These are phyloP conservation scores for Danaus plexippus DNA, from an alignment of 1,140 invertebrate genomes.

Conservation along the genomic window DNA sequence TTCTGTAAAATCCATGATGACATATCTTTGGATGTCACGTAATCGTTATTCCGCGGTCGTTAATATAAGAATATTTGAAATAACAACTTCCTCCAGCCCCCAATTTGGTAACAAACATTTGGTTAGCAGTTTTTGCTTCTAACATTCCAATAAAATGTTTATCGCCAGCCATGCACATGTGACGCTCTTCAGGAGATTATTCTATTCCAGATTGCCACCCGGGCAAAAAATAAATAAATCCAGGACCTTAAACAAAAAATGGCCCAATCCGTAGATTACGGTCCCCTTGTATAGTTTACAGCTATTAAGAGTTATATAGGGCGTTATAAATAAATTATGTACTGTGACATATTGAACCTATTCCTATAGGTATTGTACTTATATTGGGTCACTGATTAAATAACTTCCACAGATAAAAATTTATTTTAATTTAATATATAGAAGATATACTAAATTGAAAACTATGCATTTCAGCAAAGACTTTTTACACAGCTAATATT, in stretches of 20 bases:
- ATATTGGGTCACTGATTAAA: too few relatives aligned
- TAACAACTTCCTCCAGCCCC: slow-evolving; percentile 57
- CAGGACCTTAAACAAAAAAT: slow-evolving; percentile 42
- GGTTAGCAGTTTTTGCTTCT: slow-evolving; percentile 58
- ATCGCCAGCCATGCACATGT: slow-evolving; percentile 55
- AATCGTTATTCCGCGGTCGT: too few relatives aligned
- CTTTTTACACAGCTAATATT: too few relatives aligned
- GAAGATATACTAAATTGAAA: too few relatives aligned
- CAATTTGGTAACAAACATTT: slow-evolving; percentile 55
- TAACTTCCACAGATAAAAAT: too few relatives aligned
- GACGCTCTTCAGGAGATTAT: slow-evolving; percentile 56
- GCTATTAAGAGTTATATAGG: slow-evolving; percentile 13
- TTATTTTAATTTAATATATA: too few relatives aligned
- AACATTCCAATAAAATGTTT: slow-evolving; percentile 69
- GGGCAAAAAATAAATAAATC: slow-evolving; percentile 62
- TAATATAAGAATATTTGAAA: slow-evolving; percentile 21
- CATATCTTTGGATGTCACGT: too few relatives aligned
- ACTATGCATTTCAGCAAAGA: too few relatives aligned
- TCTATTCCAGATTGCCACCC: slow-evolving; percentile 67
- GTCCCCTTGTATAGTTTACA: slow-evolving; percentile 20
- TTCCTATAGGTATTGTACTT: too few relatives aligned
- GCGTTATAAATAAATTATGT: slow-evolving; percentile 4
- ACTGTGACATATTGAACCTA: too few relatives aligned
- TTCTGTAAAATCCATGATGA: too few relatives aligned
- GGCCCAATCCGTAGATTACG: slow-evolving; percentile 55